These are phyloP conservation scores for Ramazzottius varieornatus DNA, from an alignment of 2,888 invertebrate genomes.

Conservation along the genomic window DNA sequence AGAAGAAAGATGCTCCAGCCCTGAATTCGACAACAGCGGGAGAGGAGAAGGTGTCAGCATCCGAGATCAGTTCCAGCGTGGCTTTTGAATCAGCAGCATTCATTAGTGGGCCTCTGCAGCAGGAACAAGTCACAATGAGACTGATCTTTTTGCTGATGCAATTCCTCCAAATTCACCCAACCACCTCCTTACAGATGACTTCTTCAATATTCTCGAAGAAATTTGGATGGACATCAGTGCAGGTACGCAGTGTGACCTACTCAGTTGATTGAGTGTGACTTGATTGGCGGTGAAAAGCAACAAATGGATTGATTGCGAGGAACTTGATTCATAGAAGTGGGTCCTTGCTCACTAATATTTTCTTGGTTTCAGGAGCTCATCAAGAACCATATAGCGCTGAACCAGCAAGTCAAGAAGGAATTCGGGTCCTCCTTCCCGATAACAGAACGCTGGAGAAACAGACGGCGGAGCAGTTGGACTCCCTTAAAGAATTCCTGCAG, in stretches of 20 bases:
- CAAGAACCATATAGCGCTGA: not conserved
- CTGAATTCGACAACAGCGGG: no score
- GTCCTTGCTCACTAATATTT: not conserved
- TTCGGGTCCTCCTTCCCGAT: no score
- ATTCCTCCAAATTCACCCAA: not conserved
- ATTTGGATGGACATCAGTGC: not conserved
- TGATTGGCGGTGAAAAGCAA: not conserved
- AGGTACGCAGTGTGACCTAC: not conserved
- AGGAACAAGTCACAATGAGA: not conserved
- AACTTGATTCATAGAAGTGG: not conserved
- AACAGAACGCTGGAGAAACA: not conserved
- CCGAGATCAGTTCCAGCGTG: not conserved
- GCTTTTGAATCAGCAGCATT: not conserved
- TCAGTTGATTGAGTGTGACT: not conserved
- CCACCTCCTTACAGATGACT: not conserved
- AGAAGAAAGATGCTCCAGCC: no score
- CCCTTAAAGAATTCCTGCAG: not conserved
- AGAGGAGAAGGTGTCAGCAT: not conserved
- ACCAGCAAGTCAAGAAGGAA: no score
- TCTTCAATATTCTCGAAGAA: not conserved
- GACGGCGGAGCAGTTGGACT: not conserved
- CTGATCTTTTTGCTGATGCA: not conserved
- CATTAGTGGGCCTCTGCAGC: constrained; percentile 3
- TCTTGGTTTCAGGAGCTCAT: not conserved
- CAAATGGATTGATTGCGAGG: not conserved